These are phyloP conservation scores for Busseola fusca DNA, from an alignment of 2,888 invertebrate genomes.

Conservation along the genomic window DNA sequence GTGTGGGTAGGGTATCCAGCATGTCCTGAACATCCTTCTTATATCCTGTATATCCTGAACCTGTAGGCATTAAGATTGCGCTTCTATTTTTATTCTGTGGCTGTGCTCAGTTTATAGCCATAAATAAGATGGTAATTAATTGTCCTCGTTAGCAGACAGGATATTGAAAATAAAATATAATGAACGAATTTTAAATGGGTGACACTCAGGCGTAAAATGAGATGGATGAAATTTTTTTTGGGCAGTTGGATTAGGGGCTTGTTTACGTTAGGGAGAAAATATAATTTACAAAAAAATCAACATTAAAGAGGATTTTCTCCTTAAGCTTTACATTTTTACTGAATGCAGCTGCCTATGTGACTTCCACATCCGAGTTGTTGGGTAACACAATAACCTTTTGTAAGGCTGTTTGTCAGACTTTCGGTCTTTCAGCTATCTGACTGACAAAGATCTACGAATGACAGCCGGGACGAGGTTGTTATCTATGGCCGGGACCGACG, in stretches of 20 bases:
- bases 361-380: background rate
- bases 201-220: constrained; percentile 38
- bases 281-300: constrained; percentile 2
- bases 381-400: background rate
- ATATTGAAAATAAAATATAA: constrained; percentile 58
- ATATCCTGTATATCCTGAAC: background rate
- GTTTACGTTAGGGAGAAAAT: constrained; percentile 12
- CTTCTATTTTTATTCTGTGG: constrained; percentile 23
- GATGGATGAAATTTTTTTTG: constrained; percentile 19
- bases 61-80: background rate
- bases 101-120: constrained; percentile 40
- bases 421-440: too few species aligned
- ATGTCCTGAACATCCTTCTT: too few species aligned
- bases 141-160: constrained; percentile 53
- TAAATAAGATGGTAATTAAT: constrained; percentile 63
- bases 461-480: background rate
- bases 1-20: too few species aligned
- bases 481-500: too few species aligned
- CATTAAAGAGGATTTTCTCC: background rate
- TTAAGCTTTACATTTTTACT: background rate
- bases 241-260: constrained; percentile 14
- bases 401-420: background rate
- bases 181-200: constrained; percentile 48
- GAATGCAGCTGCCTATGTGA: background rate
- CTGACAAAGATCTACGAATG: background rate